A percentile compares a stretch with the other conserved stretches of the same genome.
Evolutionary conservation across 2,797 vertebrate genomes (phyloP).

Genomic region (Sebastes nivosus): DNA sequence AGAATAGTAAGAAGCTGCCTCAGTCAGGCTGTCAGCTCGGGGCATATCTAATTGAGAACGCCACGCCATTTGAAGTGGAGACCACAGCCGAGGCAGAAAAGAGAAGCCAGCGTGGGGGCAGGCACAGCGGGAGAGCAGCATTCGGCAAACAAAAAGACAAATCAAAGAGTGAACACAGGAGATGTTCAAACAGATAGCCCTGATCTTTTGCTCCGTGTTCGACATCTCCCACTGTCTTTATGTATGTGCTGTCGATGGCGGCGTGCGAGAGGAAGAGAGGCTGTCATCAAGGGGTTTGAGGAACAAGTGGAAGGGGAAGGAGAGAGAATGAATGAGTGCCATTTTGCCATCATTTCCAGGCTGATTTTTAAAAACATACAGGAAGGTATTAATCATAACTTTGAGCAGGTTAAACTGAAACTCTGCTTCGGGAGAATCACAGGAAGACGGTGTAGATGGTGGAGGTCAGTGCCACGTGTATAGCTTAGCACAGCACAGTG

Average conservation of each 20-base stretch:
- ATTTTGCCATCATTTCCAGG: neutral
- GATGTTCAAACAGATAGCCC: constrained; percentile 42
- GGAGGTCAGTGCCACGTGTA: constrained; percentile 34
- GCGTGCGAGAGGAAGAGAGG: neutral
- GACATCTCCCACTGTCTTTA: constrained; percentile 7
- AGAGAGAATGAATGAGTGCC: neutral
- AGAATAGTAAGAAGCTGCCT: constrained; percentile 40
- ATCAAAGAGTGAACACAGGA: constrained; percentile 43
- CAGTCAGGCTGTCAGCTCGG: constrained; percentile 60
- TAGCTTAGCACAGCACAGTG: constrained; percentile 12
- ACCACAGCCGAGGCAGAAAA: constrained; percentile 40
- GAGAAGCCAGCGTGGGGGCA: constrained; percentile 29
- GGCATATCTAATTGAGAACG: constrained; percentile 66
- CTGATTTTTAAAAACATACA: neutral
- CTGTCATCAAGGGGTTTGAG: neutral
- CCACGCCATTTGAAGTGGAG: constrained; percentile 62
- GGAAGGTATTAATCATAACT: neutral
- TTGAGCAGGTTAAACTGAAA: neutral
- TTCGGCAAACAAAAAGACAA: constrained; percentile 54
- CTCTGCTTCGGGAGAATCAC: neutral
- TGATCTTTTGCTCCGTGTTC: constrained; percentile 35
- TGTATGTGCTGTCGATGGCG: neutral
- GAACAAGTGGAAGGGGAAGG: neutral
- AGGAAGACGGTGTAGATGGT: neutral
- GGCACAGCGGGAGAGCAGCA: constrained; percentile 49